These are phyloP conservation scores for Myopa testacea DNA, from an alignment of 2,888 invertebrate species.

Conservation along the genomic window DNA sequence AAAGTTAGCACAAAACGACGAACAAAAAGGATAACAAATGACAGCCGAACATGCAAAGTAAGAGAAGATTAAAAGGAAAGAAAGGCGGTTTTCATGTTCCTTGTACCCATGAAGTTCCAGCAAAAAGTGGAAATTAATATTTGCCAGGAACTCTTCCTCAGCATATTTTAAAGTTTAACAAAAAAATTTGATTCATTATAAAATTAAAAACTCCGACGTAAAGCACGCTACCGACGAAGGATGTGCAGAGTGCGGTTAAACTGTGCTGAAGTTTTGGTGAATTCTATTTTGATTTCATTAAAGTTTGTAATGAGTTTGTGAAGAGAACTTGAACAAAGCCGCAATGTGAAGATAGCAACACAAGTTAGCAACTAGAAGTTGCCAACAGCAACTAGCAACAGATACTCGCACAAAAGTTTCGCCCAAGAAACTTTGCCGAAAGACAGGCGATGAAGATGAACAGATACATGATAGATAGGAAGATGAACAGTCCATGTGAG, in stretches of 20 bases:
- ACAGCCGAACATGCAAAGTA: too few species aligned
- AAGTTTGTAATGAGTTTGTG: slow-evolving; percentile 16
- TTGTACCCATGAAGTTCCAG: background rate
- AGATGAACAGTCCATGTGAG: too few species aligned
- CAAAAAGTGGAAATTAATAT: background rate
- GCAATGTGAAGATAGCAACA: background rate
- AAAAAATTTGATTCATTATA: background rate
- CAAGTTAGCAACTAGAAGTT: background rate
- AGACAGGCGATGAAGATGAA: too few species aligned
- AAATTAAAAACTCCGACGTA: background rate
- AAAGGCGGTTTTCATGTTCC: too few species aligned
- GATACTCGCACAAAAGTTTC: too few species aligned
- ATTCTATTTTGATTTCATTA: slow-evolving; percentile 18
- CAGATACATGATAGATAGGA: too few species aligned
- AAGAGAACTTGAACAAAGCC: background rate
- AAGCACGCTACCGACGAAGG: background rate
- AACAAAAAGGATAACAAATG: too few species aligned
- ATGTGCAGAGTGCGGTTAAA: background rate
- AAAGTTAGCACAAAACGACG: too few species aligned
- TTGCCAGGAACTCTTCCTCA: too few species aligned
- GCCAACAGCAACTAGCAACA: too few species aligned
- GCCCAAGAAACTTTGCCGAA: too few species aligned
- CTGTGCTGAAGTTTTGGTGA: background rate
- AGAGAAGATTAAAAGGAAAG: too few species aligned
- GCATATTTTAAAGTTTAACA: background rate